Evolutionary conservation across 2,113 vertebrate genomes (phyloP).

Genomic region (Theristicus caerulescens): DNA sequence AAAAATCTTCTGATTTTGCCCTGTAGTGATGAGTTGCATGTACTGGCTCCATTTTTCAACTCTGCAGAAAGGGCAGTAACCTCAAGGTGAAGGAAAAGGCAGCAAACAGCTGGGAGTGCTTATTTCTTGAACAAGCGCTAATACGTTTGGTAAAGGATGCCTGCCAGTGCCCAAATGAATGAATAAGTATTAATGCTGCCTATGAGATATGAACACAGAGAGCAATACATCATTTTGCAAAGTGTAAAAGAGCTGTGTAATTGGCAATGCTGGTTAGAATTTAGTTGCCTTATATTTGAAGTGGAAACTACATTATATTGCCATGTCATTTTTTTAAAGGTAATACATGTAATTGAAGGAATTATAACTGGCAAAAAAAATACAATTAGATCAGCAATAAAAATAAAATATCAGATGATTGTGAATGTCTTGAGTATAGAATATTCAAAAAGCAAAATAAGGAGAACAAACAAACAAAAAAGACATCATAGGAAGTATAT

Average conservation of each 20-base stretch:
- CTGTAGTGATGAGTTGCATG: neutral
- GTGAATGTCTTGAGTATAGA: neutral
- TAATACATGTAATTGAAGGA: neutral
- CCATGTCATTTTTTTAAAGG: neutral
- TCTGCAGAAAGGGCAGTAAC: neutral
- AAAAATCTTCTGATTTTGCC: neutral
- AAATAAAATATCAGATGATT: neutral
- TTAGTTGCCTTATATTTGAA: neutral
- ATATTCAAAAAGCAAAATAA: neutral
- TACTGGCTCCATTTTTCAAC: neutral
- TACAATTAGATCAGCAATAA: neutral
- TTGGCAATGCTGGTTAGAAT: neutral
- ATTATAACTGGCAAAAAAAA: neutral
- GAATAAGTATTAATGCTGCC: neutral
- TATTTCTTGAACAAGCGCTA: neutral
- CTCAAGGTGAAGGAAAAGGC: constrained; percentile 1
- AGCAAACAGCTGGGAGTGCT: neutral
- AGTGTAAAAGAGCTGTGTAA: neutral
- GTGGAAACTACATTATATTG: neutral
- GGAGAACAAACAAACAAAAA: neutral
- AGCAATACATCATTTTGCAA: neutral
- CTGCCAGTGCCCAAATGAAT: neutral
- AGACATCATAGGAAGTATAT: neutral
- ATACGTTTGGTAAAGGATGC: neutral
- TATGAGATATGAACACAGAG: neutral